phyloP scores from a whole-genome alignment of 2,888 invertebrate species.

The Melinaea marsaeus region DNA sequence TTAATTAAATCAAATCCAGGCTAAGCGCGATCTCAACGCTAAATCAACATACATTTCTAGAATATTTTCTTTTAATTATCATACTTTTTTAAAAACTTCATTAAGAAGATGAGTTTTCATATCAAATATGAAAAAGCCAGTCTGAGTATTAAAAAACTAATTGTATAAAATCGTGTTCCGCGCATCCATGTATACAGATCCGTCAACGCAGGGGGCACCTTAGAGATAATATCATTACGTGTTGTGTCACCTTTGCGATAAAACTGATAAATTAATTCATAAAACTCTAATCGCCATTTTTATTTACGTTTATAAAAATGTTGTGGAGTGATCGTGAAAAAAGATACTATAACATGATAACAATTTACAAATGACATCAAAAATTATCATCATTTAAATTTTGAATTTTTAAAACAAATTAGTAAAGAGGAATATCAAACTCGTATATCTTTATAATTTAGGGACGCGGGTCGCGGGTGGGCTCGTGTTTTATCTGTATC shows the following conservation, averaged over 20 bases:
- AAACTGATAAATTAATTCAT: constrained; percentile 34
- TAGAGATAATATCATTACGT: constrained; percentile 42
- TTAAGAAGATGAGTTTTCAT: constrained; percentile 4
- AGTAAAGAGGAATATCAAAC: too few relatives aligned
- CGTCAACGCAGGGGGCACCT: constrained; percentile 42
- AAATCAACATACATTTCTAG: background rate
- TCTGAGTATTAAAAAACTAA: background rate
- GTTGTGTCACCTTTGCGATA: constrained; percentile 50
- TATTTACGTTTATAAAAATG: constrained; percentile 5
- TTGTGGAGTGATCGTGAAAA: background rate
- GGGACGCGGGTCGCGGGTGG: too few relatives aligned
- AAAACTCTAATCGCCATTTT: constrained; percentile 17
- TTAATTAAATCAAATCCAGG: background rate
- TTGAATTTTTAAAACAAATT: too few relatives aligned
- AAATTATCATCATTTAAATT: too few relatives aligned
- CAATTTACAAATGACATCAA: background rate
- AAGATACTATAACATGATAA: background rate
- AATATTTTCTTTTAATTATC: background rate
- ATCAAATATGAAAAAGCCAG: background rate
- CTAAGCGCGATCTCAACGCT: background rate
- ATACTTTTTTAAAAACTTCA: background rate
- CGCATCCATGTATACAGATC: constrained; percentile 27
- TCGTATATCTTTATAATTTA: too few relatives aligned
- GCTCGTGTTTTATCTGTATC: too few relatives aligned
- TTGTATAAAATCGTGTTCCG: background rate